Percentiles rank a stretch among this genome's conserved stretches.
phyloP scores from a whole-genome alignment of 1,140 invertebrate genomes.

The Drosophila setifemur region DNA sequence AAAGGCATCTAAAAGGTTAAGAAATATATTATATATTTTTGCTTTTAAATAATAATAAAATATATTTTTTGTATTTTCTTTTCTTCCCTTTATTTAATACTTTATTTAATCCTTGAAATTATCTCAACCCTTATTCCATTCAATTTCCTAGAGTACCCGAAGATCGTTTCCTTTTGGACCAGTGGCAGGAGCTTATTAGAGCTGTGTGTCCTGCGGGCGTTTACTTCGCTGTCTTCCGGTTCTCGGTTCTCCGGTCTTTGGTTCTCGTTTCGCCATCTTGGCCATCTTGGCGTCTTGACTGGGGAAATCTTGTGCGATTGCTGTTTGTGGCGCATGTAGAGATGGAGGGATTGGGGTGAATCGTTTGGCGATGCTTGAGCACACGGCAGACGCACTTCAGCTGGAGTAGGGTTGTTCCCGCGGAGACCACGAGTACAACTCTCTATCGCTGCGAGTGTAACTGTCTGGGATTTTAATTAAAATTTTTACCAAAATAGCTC shows the following conservation, averaged over 20 bases:
- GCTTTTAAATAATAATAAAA: too few species aligned
- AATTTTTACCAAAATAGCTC: slow-evolving; percentile 74
- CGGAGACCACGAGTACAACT: slow-evolving; percentile 4
- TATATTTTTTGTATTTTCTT: too few species aligned
- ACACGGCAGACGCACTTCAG: slow-evolving; percentile 56
- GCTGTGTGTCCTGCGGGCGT: slow-evolving; percentile 17
- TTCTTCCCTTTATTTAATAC: too few species aligned
- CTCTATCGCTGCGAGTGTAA: slow-evolving; percentile 46
- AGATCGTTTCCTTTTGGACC: background rate
- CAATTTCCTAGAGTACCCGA: background rate
- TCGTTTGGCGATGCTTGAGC: slow-evolving; percentile 56
- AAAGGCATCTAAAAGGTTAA: too few species aligned
- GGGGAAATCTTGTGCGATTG: slow-evolving; percentile 1
- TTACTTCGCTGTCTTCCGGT: slow-evolving; percentile 41
- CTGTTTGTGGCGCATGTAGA: slow-evolving; percentile 48
- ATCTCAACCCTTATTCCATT: too few species aligned
- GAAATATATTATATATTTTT: too few species aligned
- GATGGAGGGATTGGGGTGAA: slow-evolving; percentile 6
- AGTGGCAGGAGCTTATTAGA: background rate
- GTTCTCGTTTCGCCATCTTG: slow-evolving; percentile 26
- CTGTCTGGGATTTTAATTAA: slow-evolving; percentile 79
- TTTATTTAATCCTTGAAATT: too few species aligned
- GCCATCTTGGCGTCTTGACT: slow-evolving; percentile 25
- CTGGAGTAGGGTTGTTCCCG: background rate
- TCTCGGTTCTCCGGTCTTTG: background rate